Percentiles rank a stretch among this genome's conserved stretches.
phyloP scores from a whole-genome alignment of 2,797 vertebrate species.

The Sparus aurata region DNA sequence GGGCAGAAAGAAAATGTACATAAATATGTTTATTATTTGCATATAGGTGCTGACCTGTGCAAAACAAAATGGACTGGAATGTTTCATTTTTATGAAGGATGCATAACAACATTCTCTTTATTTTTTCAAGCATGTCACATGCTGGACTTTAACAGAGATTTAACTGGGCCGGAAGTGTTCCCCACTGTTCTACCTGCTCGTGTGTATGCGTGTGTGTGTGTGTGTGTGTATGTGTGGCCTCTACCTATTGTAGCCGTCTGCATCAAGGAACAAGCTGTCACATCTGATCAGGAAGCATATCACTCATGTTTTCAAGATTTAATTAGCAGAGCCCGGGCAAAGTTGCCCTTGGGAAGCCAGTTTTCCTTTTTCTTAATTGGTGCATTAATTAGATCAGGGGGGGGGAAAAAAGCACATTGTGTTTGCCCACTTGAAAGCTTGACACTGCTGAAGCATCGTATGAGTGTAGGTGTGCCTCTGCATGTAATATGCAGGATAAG shows the following conservation, averaged over 20 bases:
- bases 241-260: constrained; percentile 63
- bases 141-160: neutral
- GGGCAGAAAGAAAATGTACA: neutral
- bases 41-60: constrained; percentile 5
- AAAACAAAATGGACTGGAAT: neutral
- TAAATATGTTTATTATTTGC: neutral
- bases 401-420: constrained; percentile 70
- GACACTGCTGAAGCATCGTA: constrained; percentile 58
- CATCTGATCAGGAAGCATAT: constrained; percentile 82
- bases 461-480: constrained; percentile 45
- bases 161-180: neutral
- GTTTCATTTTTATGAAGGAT: neutral
- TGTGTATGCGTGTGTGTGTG: neutral
- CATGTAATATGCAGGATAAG: constrained; percentile 53
- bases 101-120: neutral
- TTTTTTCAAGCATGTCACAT: neutral
- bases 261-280: constrained; percentile 76
- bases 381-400: constrained; percentile 83
- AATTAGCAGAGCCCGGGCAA: constrained; percentile 80
- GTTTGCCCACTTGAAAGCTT: constrained; percentile 74
- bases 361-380: constrained; percentile 87
- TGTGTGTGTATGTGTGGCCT: constrained; percentile 11
- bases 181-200: neutral
- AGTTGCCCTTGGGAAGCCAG: constrained; percentile 83
- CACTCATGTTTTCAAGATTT: constrained; percentile 84